A percentile compares a stretch with the other conserved stretches of the same genome.
phyloP scores from a whole-genome alignment of 1,140 invertebrate species.

The Drosophila virilis region DNA sequence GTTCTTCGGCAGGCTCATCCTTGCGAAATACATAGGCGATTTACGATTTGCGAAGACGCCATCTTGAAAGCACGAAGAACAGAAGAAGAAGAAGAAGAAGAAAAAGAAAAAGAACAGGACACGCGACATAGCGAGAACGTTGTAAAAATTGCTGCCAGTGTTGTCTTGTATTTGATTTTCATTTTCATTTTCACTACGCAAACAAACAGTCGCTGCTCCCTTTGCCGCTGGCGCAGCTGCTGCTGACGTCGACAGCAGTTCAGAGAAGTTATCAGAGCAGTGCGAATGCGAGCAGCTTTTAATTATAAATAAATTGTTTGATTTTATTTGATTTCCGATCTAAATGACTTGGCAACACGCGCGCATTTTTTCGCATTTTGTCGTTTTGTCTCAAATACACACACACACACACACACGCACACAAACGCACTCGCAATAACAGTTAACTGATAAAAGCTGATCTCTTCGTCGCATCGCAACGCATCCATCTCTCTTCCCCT shows the following conservation, averaged over 20 bases:
- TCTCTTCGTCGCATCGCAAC: background rate
- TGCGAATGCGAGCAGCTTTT: conserved; percentile 8
- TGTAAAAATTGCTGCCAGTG: background rate
- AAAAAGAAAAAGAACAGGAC: too few species aligned
- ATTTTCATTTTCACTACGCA: background rate
- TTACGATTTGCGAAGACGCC: conserved; percentile 5
- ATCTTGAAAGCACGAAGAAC: conserved; percentile 1
- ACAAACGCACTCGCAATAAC: background rate
- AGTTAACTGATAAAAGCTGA: conserved; percentile 17
- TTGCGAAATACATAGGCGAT: too few species aligned
- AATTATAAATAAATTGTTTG: conserved; percentile 47
- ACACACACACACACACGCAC: background rate
- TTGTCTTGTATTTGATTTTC: background rate
- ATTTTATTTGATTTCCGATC: conserved; percentile 29
- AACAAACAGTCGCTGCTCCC: too few species aligned
- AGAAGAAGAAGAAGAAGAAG: too few species aligned
- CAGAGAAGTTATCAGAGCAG: conserved; percentile 33
- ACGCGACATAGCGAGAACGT: background rate
- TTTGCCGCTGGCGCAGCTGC: conserved; percentile 5
- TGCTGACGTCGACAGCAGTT: conserved; percentile 27
- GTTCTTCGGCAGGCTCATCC: background rate
- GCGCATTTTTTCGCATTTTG: conserved; percentile 1
- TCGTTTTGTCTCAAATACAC: background rate
- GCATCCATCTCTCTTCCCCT: background rate
- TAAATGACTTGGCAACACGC: conserved; percentile 14